Evolutionary conservation across 1,140 invertebrate genomes (phyloP).

Genomic region (Ips nitidus): DNA sequence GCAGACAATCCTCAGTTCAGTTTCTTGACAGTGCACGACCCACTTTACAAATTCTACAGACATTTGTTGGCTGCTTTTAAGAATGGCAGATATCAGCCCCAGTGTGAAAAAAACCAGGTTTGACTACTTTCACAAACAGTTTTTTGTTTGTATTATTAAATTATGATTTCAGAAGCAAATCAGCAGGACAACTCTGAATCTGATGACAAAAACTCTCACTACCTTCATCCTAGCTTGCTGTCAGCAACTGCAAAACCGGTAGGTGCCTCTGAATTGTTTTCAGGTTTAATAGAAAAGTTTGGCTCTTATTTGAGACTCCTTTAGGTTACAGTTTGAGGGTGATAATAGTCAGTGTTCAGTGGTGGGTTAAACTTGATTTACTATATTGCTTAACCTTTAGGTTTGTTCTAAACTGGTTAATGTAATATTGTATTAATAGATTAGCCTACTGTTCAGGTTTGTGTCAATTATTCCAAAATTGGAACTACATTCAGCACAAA

Average conservation of each 20-base stretch:
- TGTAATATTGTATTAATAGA: no score
- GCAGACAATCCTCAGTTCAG: slow-evolving; percentile 90
- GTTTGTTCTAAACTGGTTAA: no score
- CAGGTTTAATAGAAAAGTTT: slow-evolving; percentile 24
- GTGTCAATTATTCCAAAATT: no score
- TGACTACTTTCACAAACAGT: not conserved
- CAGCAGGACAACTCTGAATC: slow-evolving; percentile 17
- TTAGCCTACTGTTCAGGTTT: no score
- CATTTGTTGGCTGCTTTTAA: slow-evolving; percentile 81
- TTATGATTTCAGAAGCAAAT: slow-evolving; percentile 12
- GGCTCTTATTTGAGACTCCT: slow-evolving; percentile 12
- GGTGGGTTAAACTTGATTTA: not conserved
- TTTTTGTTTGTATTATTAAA: not conserved
- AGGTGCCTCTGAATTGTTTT: slow-evolving; percentile 48
- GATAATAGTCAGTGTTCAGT: not conserved
- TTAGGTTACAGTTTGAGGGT: slow-evolving; percentile 4
- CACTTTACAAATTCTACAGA: slow-evolving; percentile 88
- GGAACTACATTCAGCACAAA: no score
- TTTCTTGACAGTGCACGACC: slow-evolving; percentile 86
- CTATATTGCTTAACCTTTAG: no score
- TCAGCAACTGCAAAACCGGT: slow-evolving; percentile 61
- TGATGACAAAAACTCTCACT: slow-evolving; percentile 61
- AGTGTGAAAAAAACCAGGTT: slow-evolving; percentile 41
- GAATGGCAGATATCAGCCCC: slow-evolving; percentile 67
- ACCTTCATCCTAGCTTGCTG: slow-evolving; percentile 77